Conservation (phyloP, 2,888 invertebrate genomes). For the Copidosoma aretas region DNA sequence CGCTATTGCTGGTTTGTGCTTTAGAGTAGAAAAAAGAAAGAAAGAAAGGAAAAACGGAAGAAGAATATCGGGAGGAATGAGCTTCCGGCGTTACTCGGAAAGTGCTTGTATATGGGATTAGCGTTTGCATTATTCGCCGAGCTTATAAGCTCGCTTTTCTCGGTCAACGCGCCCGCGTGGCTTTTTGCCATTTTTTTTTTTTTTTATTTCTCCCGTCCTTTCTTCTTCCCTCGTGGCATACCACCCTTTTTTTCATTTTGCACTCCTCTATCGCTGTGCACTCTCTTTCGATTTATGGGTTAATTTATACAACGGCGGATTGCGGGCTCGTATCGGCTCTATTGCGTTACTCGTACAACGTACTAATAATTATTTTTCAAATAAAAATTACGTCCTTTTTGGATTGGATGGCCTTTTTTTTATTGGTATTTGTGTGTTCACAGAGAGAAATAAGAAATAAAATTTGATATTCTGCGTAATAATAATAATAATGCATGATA, state of each 20-base stretch:
- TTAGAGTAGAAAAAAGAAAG: background rate
- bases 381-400: slow-evolving; percentile 15
- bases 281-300: background rate
- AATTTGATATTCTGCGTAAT: too few species aligned
- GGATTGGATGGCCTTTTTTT: slow-evolving; percentile 9
- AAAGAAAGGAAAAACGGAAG: slow-evolving; percentile 10
- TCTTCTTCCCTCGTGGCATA: background rate
- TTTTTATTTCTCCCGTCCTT: slow-evolving; percentile 6
- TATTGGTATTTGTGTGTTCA: too few species aligned
- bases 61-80: slow-evolving; percentile 19
- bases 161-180: slow-evolving; percentile 14
- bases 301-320: slow-evolving; percentile 11
- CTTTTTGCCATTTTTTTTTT: background rate
- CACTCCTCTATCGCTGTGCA: background rate
- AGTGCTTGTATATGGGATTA: slow-evolving; percentile 38
- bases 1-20: slow-evolving; percentile 10
- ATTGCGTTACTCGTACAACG: slow-evolving; percentile 18
- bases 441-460: too few species aligned
- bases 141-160: slow-evolving; percentile 37
- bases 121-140: slow-evolving; percentile 38
- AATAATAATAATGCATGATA: too few species aligned
- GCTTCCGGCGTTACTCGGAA: slow-evolving; percentile 30
- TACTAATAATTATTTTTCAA: background rate
- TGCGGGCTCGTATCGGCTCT: slow-evolving; percentile 1
- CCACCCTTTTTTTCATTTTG: background rate